Evolutionary conservation across 2,888 invertebrate genomes (phyloP).

Genomic region (Ligdia adustata): DNA sequence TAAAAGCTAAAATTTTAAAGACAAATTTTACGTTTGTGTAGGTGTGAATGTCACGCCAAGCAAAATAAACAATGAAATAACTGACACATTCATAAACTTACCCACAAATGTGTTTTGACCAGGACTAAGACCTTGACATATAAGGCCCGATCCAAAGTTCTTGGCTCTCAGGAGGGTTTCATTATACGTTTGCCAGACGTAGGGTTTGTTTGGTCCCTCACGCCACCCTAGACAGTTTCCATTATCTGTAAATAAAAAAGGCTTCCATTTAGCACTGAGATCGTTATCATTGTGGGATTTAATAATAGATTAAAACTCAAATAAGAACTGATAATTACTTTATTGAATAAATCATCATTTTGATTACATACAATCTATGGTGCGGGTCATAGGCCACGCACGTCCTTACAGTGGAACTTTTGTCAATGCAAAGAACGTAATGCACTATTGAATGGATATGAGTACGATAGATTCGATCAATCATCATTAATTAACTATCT

Average conservation of each 20-base stretch:
- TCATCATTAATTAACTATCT: constrained; percentile 49
- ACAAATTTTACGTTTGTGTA: not conserved
- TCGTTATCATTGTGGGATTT: constrained; percentile 41
- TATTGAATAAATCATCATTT: too few species aligned
- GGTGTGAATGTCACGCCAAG: not conserved
- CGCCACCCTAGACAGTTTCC: constrained; percentile 97
- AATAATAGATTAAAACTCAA: too few species aligned
- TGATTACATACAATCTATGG: too few species aligned
- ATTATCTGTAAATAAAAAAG: constrained; percentile 86
- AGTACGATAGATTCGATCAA: too few species aligned
- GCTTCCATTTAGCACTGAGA: constrained; percentile 39
- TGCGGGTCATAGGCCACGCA: too few species aligned
- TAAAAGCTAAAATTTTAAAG: not conserved
- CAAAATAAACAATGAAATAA: not conserved
- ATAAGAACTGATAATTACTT: too few species aligned
- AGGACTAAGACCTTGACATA: constrained; percentile 90
- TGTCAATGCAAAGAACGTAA: too few species aligned
- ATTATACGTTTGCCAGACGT: constrained; percentile 96
- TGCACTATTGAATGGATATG: too few species aligned
- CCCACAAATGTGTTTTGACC: constrained; percentile 93
- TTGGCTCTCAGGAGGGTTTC: constrained; percentile 95
- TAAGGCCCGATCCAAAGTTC: constrained; percentile 95
- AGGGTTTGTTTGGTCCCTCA: constrained; percentile 92
- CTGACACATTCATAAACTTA: constrained; percentile 47
- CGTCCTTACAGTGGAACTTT: too few species aligned